Base-by-base conservation (phyloP, 2,888 invertebrate genomes). In the Dyspetes luteomarginatus region DNA sequence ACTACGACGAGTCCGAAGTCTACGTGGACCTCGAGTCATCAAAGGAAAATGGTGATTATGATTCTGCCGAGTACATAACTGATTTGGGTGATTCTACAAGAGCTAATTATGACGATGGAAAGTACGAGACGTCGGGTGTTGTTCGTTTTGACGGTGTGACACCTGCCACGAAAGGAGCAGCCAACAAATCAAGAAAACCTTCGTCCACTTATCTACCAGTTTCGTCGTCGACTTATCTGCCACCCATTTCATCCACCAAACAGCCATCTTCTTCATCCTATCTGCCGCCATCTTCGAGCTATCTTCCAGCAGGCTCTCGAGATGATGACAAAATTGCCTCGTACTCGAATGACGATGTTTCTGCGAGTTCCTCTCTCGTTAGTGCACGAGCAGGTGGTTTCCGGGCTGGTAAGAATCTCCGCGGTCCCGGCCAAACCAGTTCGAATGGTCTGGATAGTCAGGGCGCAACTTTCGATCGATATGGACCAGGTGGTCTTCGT, bases 401-500 rank as follows among this genome's bases (percentile, higher is more conserved):
- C 55, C 78, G 85, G n/a, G 83, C 79, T 36, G 82, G 75, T 3
- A 68, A 86, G 15, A 84, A 65, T 26, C 82, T 84, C 22, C 81
- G 78, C 15, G 62, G 24, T 30, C 30, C 81, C 3, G 82, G 75
- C 19, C 69, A 17, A 9, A 80, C 87, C 5, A 75, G 22, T 30
- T 9, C 64, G 4, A 83, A 77, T 17, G 62, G 58, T 15, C 60
- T 75, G 15, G 1, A 24, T 0, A 19, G 64, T 4, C 91, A 93
- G 5, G 92, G 93, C n/a, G 93, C 93, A 83, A 90, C 93, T 0
- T 94, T 94, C 82, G 94, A 95, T 85, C 93, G 94, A 9, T 95
- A 94, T 82, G 95, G 71, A n/a, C 94, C 94, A 0, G 94, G 94
- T n/a, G 95, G 94, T 24, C 93, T 93, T 91, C 93, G 95, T 83